Evolutionary conservation across 2,888 invertebrate genomes (phyloP), one percentile per base, ranked within the genome.

Genomic region (Baronia brevicornis): DNA sequence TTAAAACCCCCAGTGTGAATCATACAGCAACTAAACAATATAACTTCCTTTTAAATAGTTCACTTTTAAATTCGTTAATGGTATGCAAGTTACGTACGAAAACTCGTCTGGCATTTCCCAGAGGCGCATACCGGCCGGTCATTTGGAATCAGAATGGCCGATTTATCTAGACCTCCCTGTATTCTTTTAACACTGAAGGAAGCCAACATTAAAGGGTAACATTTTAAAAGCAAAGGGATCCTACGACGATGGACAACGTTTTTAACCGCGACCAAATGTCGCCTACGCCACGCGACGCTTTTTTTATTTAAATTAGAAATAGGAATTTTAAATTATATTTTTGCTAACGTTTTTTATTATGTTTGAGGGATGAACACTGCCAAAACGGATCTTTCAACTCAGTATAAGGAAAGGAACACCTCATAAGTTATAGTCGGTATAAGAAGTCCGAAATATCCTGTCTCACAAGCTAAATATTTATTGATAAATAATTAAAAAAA

Each of bases 261-360:
- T 38, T 32, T 38, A 42, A 34, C 31, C 32, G 32, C 40, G 33
- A 33, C 41, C 39, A 29, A 46, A 46, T 47, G 44, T 45, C 44
- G 41, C 42, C 45, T 43, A 42, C 44, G 40, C 43, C 38, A 42
- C 42, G 44, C 48, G 43, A 45, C 39, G 42, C 40, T 43, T 46
- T 48, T n/a, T n/a, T 21, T 32, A 33, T 33, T 34, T 34, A 28
- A 28, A 28, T 27, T 27, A 21, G 5, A 18, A 9, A 28, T 28
- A 24, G 24, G 11, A 22, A 23, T 12, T 23, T 28, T 20, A 29
- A 34, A 29, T 25, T 25, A 8, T 11, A 21, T 29, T 34, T 20
- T 11, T 17, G 21, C 6, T 6, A 27, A 4, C 28, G 7, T 3
- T 24, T 13, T 13, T 7, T 12, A 13, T 24, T 12, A 13, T 5